Conservation (phyloP, 1,140 invertebrate species). For the Anastrepha obliqua region DNA sequence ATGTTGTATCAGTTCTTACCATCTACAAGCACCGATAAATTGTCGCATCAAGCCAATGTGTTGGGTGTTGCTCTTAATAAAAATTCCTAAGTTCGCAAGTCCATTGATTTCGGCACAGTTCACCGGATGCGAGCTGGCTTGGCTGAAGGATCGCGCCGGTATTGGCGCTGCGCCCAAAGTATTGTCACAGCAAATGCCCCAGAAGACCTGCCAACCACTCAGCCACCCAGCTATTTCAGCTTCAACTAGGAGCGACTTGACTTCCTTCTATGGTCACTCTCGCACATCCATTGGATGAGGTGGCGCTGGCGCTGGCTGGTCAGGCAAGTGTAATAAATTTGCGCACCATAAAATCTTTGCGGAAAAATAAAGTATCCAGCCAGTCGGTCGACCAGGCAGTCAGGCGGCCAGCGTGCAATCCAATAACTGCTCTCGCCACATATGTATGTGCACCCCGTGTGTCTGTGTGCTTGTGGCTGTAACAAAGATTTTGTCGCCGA, state of each 20-base stretch:
- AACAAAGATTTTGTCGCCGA: slow-evolving; percentile 17
- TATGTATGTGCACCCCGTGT: not conserved
- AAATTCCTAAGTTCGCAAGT: not conserved
- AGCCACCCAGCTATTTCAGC: too few relatives aligned
- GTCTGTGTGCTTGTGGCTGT: not conserved
- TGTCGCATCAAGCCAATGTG: slow-evolving; percentile 22
- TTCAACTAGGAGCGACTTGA: too few relatives aligned
- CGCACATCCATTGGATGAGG: not conserved
- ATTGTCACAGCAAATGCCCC: slow-evolving; percentile 62
- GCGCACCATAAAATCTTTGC: slow-evolving; percentile 73
- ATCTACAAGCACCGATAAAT: slow-evolving; percentile 37
- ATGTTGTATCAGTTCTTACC: not conserved
- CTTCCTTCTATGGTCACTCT: not conserved
- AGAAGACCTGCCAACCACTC: not conserved
- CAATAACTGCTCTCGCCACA: slow-evolving; percentile 1
- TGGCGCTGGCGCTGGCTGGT: slow-evolving; percentile 46
- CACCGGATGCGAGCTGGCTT: not conserved
- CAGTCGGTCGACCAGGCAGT: slow-evolving; percentile 35
- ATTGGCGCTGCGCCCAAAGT: slow-evolving; percentile 51
- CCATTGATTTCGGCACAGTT: slow-evolving; percentile 17
- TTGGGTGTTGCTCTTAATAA: not conserved
- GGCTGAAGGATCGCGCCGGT: not conserved
- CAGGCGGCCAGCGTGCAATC: not conserved
- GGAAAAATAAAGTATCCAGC: slow-evolving; percentile 66
- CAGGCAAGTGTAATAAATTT: slow-evolving; percentile 67